Conservation (phyloP, 2,888 invertebrate genomes). For the Junonia oenone region DNA sequence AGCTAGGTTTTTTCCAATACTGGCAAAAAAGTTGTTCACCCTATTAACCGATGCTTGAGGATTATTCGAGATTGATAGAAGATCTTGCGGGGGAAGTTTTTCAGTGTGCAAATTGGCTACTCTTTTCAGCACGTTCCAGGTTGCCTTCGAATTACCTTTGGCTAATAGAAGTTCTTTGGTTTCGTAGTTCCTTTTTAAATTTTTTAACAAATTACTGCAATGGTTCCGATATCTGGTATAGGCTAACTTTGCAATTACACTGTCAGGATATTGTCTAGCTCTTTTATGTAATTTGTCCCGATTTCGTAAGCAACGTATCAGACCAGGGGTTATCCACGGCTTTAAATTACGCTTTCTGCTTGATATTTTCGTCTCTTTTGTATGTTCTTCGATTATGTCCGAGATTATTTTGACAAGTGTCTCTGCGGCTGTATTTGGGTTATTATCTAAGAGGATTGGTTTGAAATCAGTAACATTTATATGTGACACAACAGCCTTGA, state of each 20-base stretch:
- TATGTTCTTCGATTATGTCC: background rate
- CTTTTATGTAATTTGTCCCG: background rate
- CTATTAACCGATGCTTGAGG: background rate
- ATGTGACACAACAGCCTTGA: too few relatives aligned
- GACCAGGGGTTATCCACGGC: constrained; percentile 14
- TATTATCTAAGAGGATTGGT: too few relatives aligned
- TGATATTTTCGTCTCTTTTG: background rate
- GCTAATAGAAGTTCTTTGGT: background rate
- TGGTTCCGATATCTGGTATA: constrained; percentile 19
- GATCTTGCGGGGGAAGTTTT: background rate
- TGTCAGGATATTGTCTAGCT: background rate
- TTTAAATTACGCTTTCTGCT: background rate
- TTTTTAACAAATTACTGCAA: constrained; percentile 26
- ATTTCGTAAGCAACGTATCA: constrained; percentile 4
- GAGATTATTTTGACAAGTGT: background rate
- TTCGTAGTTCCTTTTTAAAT: constrained; percentile 19
- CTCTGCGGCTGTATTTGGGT: too few relatives aligned
- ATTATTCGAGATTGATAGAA: background rate
- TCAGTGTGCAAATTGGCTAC: background rate
- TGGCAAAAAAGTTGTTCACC: background rate
- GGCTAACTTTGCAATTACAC: constrained; percentile 3
- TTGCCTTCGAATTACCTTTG: background rate
- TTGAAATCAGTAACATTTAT: too few relatives aligned
- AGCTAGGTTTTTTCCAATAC: background rate
- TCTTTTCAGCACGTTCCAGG: background rate